A percentile compares a stretch with the other conserved stretches of the same genome.
Conservation (phyloP, 2,797 vertebrate genomes). For the Sphaeramia orbicularis region DNA sequence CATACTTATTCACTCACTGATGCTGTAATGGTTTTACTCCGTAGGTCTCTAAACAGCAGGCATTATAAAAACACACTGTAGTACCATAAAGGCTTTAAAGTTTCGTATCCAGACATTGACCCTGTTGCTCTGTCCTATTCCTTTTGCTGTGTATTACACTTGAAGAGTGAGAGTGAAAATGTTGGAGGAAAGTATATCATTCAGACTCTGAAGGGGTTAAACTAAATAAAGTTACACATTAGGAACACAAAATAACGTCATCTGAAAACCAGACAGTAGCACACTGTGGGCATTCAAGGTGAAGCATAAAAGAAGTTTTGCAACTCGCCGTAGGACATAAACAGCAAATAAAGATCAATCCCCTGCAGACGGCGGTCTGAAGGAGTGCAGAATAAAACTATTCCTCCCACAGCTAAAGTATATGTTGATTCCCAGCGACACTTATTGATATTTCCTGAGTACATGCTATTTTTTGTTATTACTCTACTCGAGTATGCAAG, state of each 20-base stretch:
- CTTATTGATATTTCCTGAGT: slow-evolving; percentile 73
- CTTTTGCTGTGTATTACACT: no score
- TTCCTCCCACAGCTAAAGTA: slow-evolving; percentile 46
- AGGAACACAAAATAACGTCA: not conserved
- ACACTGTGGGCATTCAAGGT: slow-evolving; percentile 36
- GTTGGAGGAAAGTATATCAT: not conserved
- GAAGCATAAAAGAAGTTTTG: slow-evolving; percentile 39
- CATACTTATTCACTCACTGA: no score
- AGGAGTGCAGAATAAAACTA: slow-evolving; percentile 36
- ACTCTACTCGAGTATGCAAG: slow-evolving; percentile 53
- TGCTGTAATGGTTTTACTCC: no score
- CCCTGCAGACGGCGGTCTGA: slow-evolving; percentile 17
- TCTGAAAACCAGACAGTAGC: slow-evolving; percentile 13
- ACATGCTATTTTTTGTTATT: slow-evolving; percentile 53
- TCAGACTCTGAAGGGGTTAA: not conserved
- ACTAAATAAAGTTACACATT: slow-evolving; percentile 4
- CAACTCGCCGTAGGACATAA: slow-evolving; percentile 35
- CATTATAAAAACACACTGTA: no score
- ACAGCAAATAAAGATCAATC: slow-evolving; percentile 44
- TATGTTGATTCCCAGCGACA: slow-evolving; percentile 53
- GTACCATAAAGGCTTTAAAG: no score
- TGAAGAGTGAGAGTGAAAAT: no score
- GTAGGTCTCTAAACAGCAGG: no score
- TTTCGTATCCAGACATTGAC: no score
- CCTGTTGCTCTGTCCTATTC: no score